A percentile compares a stretch with the other conserved stretches of the same genome.
These are phyloP conservation scores for Tipula vernalis DNA, from an alignment of 2,888 invertebrate species.

Conservation along the genomic window DNA sequence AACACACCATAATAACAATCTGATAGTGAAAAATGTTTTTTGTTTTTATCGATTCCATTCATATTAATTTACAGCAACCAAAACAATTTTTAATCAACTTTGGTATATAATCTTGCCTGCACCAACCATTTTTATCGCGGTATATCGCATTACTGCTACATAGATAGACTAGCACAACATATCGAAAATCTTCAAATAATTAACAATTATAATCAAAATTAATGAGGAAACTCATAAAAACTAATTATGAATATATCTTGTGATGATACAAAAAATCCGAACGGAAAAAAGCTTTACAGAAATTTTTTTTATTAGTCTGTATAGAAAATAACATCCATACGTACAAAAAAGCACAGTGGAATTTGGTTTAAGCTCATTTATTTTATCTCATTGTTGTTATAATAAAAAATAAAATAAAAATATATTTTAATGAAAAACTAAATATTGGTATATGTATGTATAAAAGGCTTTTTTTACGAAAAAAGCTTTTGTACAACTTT, in stretches of 20 bases:
- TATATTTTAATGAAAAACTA: not conserved
- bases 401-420: not conserved
- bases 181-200: slow-evolving; percentile 4
- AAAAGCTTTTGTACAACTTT: not conserved
- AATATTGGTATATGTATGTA: not conserved
- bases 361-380: not conserved
- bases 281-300: not conserved
- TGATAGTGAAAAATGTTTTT: not conserved
- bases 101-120: not conserved
- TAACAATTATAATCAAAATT: not conserved
- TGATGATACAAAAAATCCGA: not conserved
- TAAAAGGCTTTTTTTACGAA: not conserved
- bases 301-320: not conserved
- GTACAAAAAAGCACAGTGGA: not conserved
- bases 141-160: not conserved
- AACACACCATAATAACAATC: not conserved
- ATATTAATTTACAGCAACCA: not conserved
- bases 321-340: not conserved
- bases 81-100: not conserved
- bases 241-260: slow-evolving; percentile 4
- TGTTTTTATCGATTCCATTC: not conserved
- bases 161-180: not conserved
- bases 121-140: not conserved
- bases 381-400: not conserved
- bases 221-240: not conserved